Conservation (phyloP, 1,140 invertebrate species). For the Drosophila arizonae region DNA sequence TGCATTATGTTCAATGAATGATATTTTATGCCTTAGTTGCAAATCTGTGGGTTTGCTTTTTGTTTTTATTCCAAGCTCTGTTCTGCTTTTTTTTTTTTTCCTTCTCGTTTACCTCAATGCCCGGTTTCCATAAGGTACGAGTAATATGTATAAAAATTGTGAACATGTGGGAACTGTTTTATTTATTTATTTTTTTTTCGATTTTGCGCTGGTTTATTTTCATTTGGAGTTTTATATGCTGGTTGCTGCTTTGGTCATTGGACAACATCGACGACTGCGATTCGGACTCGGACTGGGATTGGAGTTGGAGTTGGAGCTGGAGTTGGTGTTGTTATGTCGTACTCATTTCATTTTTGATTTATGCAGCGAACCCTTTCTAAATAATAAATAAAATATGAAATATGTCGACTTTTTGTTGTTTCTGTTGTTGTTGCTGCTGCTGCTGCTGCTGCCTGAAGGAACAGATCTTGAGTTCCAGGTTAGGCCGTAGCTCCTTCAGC, state of each 20-base stretch:
- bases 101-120: constrained; percentile 26
- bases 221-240: constrained; percentile 52
- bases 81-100: constrained; percentile 36
- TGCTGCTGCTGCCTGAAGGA: constrained; percentile 16
- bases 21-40: constrained; percentile 74
- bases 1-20: constrained; percentile 74
- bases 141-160: constrained; percentile 77
- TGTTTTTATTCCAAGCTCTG: constrained; percentile 37
- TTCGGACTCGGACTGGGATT: background rate
- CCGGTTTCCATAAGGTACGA: constrained; percentile 45
- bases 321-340: constrained; percentile 78
- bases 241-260: constrained; percentile 50
- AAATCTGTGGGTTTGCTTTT: constrained; percentile 69
- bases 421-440: constrained; percentile 18
- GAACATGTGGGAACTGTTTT: constrained; percentile 78
- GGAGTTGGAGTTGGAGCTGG: constrained; percentile 61
- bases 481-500: constrained; percentile 12
- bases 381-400: constrained; percentile 82
- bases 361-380: constrained; percentile 79
- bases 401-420: constrained; percentile 61
- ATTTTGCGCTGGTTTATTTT: constrained; percentile 53
- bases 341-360: constrained; percentile 80
- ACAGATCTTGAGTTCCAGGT: constrained; percentile 35
- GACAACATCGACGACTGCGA: constrained; percentile 63
- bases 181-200: constrained; percentile 56